Evolutionary conservation across 2,113 vertebrate species (phyloP).

Genomic region (Pygoscelis antarcticus): DNA sequence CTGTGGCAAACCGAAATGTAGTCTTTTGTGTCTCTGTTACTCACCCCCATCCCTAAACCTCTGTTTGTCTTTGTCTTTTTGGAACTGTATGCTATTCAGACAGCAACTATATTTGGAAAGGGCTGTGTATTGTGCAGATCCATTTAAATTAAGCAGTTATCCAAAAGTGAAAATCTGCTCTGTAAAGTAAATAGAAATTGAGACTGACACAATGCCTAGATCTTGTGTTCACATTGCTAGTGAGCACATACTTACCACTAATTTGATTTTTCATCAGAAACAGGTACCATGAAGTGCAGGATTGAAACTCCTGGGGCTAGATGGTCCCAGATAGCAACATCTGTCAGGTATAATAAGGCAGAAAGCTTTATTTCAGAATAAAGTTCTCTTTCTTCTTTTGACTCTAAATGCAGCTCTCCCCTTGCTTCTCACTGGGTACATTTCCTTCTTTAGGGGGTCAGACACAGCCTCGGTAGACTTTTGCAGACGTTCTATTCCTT

Average conservation of each 20-base stretch:
- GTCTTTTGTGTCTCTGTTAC: constrained; percentile 42
- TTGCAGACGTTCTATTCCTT: background rate
- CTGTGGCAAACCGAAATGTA: constrained; percentile 54
- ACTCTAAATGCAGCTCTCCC: background rate
- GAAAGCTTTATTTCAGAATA: background rate
- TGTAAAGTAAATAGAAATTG: background rate
- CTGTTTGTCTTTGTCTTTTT: constrained; percentile 39
- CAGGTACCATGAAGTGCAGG: background rate
- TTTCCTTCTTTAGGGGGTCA: background rate
- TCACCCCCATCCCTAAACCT: constrained; percentile 36
- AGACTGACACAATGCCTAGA: background rate
- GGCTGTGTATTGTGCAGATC: background rate
- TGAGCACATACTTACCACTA: background rate
- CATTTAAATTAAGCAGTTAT: background rate
- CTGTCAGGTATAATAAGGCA: background rate
- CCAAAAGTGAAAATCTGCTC: background rate
- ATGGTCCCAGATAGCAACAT: background rate
- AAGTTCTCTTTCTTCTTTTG: background rate
- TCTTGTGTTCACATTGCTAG: background rate
- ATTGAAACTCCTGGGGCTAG: background rate
- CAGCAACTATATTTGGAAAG: constrained; percentile 22
- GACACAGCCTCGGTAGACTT: background rate
- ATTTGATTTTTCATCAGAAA: background rate
- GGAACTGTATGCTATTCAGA: constrained; percentile 10
- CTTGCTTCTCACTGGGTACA: background rate